Base-by-base conservation (phyloP, 2,797 vertebrate genomes). In the Tauraco hartlaubi region DNA sequence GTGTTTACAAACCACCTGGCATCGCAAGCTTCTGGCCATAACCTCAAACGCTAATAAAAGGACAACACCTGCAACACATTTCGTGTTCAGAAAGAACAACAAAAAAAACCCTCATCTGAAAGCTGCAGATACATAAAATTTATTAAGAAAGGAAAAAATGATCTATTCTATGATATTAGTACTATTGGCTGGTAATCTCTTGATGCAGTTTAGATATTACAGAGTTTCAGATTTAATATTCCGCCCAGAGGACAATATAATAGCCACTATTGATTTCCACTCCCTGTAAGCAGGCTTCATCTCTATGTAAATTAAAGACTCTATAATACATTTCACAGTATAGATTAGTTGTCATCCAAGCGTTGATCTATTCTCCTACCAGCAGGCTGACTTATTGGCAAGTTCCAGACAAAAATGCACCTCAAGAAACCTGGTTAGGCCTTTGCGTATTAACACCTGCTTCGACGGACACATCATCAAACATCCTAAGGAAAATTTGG, bases 181-280 rank as follows among this genome's bases (percentile, higher is more conserved):
- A 46, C 41, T 88, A 76, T 90, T 96, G 94, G 78, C 63, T 88
- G 92, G 55, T 84, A 95, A 90, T 95, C 92, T 92, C 88, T 82
- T 75, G 82, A 69, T 93, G 85, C 85, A 76, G 67, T 91, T 96
- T 79, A 94, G 83, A 54, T 81, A 64, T 80, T 85, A 76, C 1
- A 14, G 88, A 61, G 74, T 68, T 94, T 83, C 77, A 92, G 61
- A 85, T 77, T 85, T 88, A 83, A 92, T 94, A 91, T 90, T 88
- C 77, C 3, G 8, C 44, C 79, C 63, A 94, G 80, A 87, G 71
- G 55, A 94, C 71, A 74, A 80, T 84, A 84, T 75, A 94, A 95
- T 92, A 96, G 85, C 71, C 83, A 33, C 28, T 96, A 94, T 94
- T 96, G 94, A 97, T 97, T 91, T 94, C 87, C 48, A 64, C 59